A percentile compares a stretch with the other conserved stretches of the same genome.
Conservation (phyloP, 2,113 vertebrate genomes). For the Peromyscus maniculatus region DNA sequence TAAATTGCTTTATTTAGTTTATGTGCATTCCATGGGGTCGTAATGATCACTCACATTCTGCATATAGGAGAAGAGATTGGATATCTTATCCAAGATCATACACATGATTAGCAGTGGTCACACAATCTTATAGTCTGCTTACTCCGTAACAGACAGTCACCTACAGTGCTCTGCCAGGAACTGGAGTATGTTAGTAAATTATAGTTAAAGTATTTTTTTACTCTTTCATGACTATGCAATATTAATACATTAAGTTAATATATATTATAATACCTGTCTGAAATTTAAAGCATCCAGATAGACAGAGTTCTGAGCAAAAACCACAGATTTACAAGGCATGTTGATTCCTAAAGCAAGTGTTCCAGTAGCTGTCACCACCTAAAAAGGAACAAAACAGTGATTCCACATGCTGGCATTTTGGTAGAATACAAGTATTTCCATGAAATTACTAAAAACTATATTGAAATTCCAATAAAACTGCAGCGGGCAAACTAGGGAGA, state of each 20-base stretch:
- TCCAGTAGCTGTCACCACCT: conserved; percentile 89
- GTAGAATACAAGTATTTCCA: not conserved
- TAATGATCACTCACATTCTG: not conserved
- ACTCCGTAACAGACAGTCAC: too few species aligned
- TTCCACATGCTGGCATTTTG: not conserved
- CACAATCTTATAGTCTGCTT: not conserved
- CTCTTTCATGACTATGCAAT: not conserved
- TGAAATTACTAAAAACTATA: not conserved
- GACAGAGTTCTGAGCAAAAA: conserved; percentile 87
- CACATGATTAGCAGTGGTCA: not conserved
- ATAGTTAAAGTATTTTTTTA: not conserved
- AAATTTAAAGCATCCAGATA: conserved; percentile 88
- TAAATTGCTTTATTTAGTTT: not conserved
- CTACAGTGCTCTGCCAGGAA: not conserved
- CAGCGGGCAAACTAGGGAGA: not conserved
- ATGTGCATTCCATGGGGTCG: not conserved
- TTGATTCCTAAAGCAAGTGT: conserved; percentile 87
- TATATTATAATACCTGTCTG: conserved; percentile 84
- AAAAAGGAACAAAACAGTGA: conserved; percentile 63
- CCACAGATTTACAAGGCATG: conserved; percentile 90
- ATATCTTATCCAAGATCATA: not conserved
- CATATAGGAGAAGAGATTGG: not conserved
- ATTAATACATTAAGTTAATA: not conserved
- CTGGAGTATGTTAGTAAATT: not conserved
- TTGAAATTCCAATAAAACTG: not conserved